Conservation (phyloP, 2,888 invertebrate genomes). For the Minunthozetes semirufus region DNA sequence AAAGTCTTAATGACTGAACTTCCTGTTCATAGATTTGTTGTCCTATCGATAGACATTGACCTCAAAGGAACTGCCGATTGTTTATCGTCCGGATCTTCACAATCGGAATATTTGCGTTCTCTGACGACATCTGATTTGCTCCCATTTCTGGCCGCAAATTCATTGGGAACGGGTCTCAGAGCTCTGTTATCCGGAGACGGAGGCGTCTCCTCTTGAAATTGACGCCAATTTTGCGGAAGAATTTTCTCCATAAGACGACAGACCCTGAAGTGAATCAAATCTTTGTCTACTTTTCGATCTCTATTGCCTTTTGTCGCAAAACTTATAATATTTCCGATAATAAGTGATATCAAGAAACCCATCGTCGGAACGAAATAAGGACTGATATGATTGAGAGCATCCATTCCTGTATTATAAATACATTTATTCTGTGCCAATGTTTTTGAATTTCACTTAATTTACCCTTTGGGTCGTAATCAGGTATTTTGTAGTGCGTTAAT, state of each 20-base stretch:
- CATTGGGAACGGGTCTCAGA: no score
- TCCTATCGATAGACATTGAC: neutral
- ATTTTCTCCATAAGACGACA: conserved; percentile 5
- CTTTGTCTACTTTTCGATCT: conserved; percentile 31
- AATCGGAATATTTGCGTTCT: neutral
- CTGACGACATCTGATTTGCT: neutral
- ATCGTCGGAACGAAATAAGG: conserved; percentile 24
- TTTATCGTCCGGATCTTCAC: neutral
- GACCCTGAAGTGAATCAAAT: neutral
- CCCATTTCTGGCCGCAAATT: neutral
- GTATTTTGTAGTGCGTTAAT: conserved; percentile 11
- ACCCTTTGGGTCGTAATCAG: conserved; percentile 30
- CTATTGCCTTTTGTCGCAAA: neutral
- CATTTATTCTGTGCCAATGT: neutral
- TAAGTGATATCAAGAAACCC: conserved; percentile 15
- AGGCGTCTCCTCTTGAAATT: neutral
- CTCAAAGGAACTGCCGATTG: neutral
- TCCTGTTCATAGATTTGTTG: neutral
- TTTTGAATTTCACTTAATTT: no score
- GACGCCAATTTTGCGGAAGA: conserved; percentile 9
- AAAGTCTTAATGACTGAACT: neutral
- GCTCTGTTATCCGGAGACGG: neutral
- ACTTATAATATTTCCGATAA: conserved; percentile 30
- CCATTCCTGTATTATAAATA: neutral
- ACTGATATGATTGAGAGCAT: conserved; percentile 26